phyloP scores from a whole-genome alignment of 2,797 vertebrate species.

The Lophotriccus pileatus region DNA sequence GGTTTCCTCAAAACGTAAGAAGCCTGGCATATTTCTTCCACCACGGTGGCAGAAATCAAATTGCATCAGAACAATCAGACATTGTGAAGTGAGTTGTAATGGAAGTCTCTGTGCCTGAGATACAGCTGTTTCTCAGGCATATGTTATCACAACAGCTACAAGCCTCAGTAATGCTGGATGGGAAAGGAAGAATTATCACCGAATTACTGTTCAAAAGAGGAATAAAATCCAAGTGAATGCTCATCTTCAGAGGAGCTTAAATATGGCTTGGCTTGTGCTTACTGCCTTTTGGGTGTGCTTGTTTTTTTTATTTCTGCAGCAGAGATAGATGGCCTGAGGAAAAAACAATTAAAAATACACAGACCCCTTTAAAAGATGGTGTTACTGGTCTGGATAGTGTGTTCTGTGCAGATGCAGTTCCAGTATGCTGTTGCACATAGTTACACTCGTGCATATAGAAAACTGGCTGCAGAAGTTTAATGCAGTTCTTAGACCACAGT shows the following conservation, averaged over 20 bases:
- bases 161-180: not conserved
- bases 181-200: not conserved
- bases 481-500: not conserved
- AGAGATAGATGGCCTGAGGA: not conserved
- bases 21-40: not conserved
- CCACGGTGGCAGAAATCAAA: not conserved
- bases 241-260: not conserved
- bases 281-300: not conserved
- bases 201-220: not conserved
- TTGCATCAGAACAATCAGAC: slow-evolving; percentile 18
- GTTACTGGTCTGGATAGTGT: not conserved
- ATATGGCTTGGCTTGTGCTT: not conserved
- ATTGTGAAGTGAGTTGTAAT: not conserved
- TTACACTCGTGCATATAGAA: not conserved
- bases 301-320: not conserved
- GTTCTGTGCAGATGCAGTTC: not conserved
- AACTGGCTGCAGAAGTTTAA: not conserved
- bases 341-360: not conserved
- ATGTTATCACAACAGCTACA: not conserved
- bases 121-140: slow-evolving; percentile 24
- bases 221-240: not conserved
- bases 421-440: not conserved
- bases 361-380: not conserved
- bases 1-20: not conserved
- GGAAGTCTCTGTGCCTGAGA: not conserved